A percentile compares a stretch with the other conserved stretches of the same genome.
Conservation (phyloP, 2,797 vertebrate species). For the Podarcis lilfordi region DNA sequence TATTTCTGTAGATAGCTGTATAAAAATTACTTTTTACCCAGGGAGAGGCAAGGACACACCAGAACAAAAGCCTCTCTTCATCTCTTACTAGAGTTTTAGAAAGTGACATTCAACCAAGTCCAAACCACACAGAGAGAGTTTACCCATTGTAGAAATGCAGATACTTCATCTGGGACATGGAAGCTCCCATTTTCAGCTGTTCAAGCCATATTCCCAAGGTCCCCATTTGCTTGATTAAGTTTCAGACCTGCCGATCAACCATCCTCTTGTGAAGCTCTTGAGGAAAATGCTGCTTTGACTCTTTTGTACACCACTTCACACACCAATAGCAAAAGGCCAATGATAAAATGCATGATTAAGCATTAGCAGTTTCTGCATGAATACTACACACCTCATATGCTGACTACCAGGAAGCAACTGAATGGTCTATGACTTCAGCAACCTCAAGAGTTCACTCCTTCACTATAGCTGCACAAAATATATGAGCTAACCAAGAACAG, state of each 20-base stretch:
- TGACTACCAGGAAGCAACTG: constrained; percentile 1
- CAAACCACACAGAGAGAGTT: background rate
- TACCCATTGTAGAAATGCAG: background rate
- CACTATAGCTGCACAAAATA: background rate
- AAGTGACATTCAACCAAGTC: background rate
- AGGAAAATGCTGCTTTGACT: background rate
- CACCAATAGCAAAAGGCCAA: background rate
- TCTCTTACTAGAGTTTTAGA: background rate
- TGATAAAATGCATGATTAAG: background rate
- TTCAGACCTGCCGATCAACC: background rate
- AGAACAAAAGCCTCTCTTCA: background rate
- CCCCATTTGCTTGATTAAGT: background rate
- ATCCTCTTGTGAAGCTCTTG: background rate
- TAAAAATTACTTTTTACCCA: background rate
- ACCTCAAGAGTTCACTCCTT: background rate
- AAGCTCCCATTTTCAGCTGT: constrained; percentile 4
- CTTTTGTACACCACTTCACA: background rate
- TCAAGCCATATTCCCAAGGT: background rate
- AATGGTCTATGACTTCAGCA: background rate
- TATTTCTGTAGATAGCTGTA: background rate
- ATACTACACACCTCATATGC: background rate
- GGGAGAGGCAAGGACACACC: background rate
- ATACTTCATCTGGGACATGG: background rate
- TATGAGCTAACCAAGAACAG: background rate
- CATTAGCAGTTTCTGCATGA: background rate